Conservation (phyloP, 2,888 invertebrate species). For the Cataglyphis cursor region DNA sequence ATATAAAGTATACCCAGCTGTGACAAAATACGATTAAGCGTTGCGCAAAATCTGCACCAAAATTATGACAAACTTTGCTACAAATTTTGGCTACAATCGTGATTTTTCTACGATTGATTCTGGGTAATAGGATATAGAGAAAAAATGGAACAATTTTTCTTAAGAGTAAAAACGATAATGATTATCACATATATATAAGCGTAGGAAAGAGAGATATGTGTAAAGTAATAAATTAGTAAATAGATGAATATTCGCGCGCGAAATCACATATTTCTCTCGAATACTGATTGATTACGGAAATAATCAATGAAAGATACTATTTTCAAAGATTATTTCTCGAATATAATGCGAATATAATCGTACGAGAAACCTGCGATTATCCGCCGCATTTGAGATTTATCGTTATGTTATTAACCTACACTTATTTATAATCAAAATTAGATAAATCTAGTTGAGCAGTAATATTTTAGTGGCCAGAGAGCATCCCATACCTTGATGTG, state of each 20-base stretch:
- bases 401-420: conserved; percentile 48
- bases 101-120: conserved; percentile 19
- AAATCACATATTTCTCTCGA: conserved; percentile 39
- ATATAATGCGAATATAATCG: conserved; percentile 13
- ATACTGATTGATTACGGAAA: conserved; percentile 16
- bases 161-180: conserved; percentile 52
- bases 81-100: not conserved
- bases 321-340: conserved; percentile 29
- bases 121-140: conserved; percentile 36
- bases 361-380: conserved; percentile 51
- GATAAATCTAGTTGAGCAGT: conserved; percentile 86
- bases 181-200: conserved; percentile 49
- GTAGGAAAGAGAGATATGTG: conserved; percentile 47
- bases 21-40: conserved; percentile 14
- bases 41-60: conserved; percentile 22
- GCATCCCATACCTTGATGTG: conserved; percentile 76
- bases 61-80: not conserved
- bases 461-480: conserved; percentile 83
- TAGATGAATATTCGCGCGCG: conserved; percentile 38
- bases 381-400: conserved; percentile 37
- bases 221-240: conserved; percentile 51
- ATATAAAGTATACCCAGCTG: conserved; percentile 18
- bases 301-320: conserved; percentile 33
- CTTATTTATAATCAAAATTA: conserved; percentile 76
- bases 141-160: conserved; percentile 41